These are phyloP conservation scores for Epicauta chinensis DNA, from an alignment of 1,140 invertebrate species.

Conservation along the genomic window DNA sequence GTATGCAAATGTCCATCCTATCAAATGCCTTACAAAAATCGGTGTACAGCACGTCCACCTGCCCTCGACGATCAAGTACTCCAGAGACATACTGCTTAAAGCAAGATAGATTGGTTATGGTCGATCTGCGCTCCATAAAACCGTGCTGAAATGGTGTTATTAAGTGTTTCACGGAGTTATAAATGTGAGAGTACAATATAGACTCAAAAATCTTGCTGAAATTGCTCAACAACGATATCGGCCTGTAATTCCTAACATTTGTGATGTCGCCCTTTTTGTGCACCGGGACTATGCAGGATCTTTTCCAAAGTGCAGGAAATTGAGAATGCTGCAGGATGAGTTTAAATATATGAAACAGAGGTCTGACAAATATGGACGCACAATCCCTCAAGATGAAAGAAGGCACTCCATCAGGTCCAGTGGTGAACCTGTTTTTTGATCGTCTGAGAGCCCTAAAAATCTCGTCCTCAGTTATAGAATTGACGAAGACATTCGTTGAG, in stretches of 20 bases:
- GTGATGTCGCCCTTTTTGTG: neutral
- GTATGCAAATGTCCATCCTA: neutral
- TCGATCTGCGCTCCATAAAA: constrained; percentile 4
- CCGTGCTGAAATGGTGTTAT: constrained; percentile 4
- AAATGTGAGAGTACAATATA: neutral
- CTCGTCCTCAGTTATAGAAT: neutral
- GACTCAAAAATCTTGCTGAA: neutral
- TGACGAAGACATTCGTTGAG: neutral
- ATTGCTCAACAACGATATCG: neutral
- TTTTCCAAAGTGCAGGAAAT: neutral
- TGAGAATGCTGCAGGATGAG: neutral
- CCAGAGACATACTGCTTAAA: constrained; percentile 3
- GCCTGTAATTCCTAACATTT: neutral
- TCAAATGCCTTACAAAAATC: constrained; percentile 11
- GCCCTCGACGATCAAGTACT: neutral
- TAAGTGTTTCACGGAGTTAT: neutral
- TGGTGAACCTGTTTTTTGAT: neutral
- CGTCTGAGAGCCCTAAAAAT: neutral
- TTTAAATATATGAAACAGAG: neutral
- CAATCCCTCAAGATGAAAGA: neutral
- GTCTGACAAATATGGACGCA: neutral
- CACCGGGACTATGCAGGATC: neutral
- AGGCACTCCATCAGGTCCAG: neutral
- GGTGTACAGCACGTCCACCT: constrained; percentile 10
- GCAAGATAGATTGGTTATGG: constrained; percentile 4